Percentiles rank a stretch among this genome's conserved stretches.
Evolutionary conservation across 1,140 invertebrate species (phyloP).

Genomic region (Phocides pigmalion): DNA sequence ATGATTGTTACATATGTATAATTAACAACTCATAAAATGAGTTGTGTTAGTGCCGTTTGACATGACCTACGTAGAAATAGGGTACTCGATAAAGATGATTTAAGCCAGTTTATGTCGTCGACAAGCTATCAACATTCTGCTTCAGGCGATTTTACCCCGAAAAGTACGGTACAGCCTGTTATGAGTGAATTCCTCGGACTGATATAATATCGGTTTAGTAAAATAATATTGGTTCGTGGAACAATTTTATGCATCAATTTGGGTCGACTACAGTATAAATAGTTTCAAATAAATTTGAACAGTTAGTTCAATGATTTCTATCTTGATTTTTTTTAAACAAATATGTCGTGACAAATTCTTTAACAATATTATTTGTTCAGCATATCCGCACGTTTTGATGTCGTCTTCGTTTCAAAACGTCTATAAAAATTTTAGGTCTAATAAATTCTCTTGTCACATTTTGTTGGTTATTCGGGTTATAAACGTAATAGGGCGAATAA

Average conservation of each 20-base stretch:
- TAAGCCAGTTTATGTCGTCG: slow-evolving; percentile 1
- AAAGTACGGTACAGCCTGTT: slow-evolving; percentile 8
- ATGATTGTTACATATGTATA: too few species aligned
- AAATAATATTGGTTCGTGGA: neutral
- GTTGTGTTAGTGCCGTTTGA: neutral
- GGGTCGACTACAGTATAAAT: neutral
- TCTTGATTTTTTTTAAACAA: too few species aligned
- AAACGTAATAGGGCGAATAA: slow-evolving; percentile 52
- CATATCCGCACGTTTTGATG: slow-evolving; percentile 15
- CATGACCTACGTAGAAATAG: neutral
- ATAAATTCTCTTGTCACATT: slow-evolving; percentile 56
- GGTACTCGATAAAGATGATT: slow-evolving; percentile 10
- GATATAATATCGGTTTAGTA: slow-evolving; percentile 4
- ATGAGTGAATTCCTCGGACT: slow-evolving; percentile 8
- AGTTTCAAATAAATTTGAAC: neutral
- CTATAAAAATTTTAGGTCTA: slow-evolving; percentile 55
- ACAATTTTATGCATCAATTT: neutral
- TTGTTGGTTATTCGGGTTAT: slow-evolving; percentile 51
- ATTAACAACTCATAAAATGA: neutral
- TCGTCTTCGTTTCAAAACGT: slow-evolving; percentile 38
- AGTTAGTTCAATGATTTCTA: too few species aligned
- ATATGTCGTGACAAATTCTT: too few species aligned
- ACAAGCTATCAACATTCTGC: slow-evolving; percentile 24
- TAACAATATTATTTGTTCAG: too few species aligned
- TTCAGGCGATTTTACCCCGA: slow-evolving; percentile 10